Evolutionary conservation across 2,888 invertebrate species (phyloP), one percentile per base, ranked within the genome.

Genomic region (Agrilus biguttatus): DNA sequence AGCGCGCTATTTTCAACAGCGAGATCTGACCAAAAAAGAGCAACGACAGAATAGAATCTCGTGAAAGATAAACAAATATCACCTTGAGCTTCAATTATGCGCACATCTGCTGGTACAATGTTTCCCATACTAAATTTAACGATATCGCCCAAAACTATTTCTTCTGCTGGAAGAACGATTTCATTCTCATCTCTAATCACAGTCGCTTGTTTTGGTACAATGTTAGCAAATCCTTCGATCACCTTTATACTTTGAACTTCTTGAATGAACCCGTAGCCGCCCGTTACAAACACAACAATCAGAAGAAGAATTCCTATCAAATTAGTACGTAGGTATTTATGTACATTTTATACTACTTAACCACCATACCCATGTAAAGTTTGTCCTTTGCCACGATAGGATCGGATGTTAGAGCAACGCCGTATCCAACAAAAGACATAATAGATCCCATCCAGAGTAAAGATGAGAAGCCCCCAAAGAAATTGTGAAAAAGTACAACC

Each of bases 171-270:
- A 37, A 84, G 63, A 8, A 71, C 66, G 45, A 70, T 63, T 48
- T 71, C 74, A 5, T 69, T 55, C 2, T 81, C 80, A 19, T 80
- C 78, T 45, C 89, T 72, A 23, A 87, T 69, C 1, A 84, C 82
- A 1, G 71, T 68, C 1, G 85, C 83, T 49, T 70, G 73, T 44
- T 77, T 78, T 1, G 86, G 86, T 8, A 84, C 75, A 73, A 90
- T 73, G 60, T 82, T 83, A 56, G 81, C 80, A 59, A 90, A 90
- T 8, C 84, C 83, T 52, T 87, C 87, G 85, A 90, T 88, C 34
- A 87, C 83, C 49, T 76, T 74, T 10, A 77, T 72, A 55, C 83
- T 86, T 57, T 82, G 84, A 0, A 70, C 67, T 55, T 75, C 74
- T 51, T 73, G 74, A 49, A 71, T 73, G 52, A 72, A 76, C 0